These are phyloP conservation scores for Megaleporinus macrocephalus DNA, from an alignment of 2,113 vertebrate species.

Conservation along the genomic window DNA sequence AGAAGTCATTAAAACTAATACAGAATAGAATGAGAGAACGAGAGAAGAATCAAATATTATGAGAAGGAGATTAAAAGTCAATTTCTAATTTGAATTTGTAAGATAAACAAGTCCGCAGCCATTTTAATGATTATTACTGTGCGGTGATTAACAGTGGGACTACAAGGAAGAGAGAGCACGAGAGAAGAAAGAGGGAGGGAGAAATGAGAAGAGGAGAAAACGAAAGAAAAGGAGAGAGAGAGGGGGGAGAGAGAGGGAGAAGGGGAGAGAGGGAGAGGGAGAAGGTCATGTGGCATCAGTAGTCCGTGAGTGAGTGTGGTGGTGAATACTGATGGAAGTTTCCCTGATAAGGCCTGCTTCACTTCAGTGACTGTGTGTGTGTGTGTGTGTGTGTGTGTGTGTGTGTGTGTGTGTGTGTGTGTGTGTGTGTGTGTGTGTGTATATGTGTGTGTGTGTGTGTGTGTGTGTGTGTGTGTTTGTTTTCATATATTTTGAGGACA, in stretches of 20 bases:
- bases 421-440: background rate
- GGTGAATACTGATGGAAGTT: conserved; percentile 39
- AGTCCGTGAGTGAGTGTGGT: background rate
- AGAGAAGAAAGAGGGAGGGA: too few species aligned
- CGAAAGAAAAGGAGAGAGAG: too few species aligned
- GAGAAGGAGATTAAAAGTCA: background rate
- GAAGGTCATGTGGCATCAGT: conserved; percentile 3
- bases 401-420: background rate
- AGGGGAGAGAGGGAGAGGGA: background rate
- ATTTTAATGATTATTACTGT: background rate
- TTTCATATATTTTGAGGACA: too few species aligned
- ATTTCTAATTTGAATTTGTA: background rate
- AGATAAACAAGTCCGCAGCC: conserved; percentile 9
- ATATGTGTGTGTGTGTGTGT: background rate
- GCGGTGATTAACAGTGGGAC: background rate
- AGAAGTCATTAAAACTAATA: background rate
- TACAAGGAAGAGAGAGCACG: background rate
- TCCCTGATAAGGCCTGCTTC: conserved; percentile 22
- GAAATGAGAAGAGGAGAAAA: background rate
- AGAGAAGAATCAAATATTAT: conserved; percentile 1
- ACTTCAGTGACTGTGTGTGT: conserved; percentile 7
- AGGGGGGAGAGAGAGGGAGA: too few species aligned
- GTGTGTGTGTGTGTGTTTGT: background rate
- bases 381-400: conserved; percentile 20
- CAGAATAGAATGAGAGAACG: background rate